Percentiles rank a stretch among this genome's conserved stretches.
Evolutionary conservation across 30 jellyfish, hydroid and myxozoan species (phyloP).

Genomic region (Rhopilema esculentum): DNA sequence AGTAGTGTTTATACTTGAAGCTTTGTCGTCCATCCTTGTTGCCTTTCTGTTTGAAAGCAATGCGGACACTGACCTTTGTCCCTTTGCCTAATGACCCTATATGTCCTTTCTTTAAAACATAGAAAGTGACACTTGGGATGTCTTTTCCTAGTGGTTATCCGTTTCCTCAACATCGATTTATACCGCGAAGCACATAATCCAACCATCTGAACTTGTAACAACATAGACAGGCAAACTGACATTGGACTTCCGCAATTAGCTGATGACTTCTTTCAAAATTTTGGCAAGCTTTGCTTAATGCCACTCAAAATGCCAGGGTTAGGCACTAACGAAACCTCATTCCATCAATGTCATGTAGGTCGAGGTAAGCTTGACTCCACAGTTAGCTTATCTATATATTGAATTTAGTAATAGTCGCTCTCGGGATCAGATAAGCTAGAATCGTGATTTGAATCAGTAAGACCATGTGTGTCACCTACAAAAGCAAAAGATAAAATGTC

Average conservation of each 20-base stretch:
- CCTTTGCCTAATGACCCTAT: not conserved
- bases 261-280: not conserved
- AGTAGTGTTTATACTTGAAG: not conserved
- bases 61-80: not conserved
- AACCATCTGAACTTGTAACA: not conserved
- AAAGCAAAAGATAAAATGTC: not conserved
- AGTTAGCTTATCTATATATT: not conserved
- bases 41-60: too few relatives aligned
- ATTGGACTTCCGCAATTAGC: not conserved
- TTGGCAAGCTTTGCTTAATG: not conserved
- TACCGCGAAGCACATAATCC: not conserved
- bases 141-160: too few relatives aligned
- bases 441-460: constrained; percentile 1
- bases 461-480: constrained; percentile 24
- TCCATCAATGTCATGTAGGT: not conserved
- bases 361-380: not conserved
- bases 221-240: not conserved
- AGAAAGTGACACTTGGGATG: too few relatives aligned
- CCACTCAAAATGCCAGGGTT: not conserved
- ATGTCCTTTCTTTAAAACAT: not conserved
- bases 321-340: not conserved
- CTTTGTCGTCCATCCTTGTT: not conserved
- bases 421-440: constrained; percentile 59
- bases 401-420: constrained; percentile 34
- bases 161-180: too few relatives aligned